Evolutionary conservation across 2,797 vertebrate species (phyloP), one percentile per base, ranked within the genome.

Genomic region (Percopsis omiscomaycus): DNA sequence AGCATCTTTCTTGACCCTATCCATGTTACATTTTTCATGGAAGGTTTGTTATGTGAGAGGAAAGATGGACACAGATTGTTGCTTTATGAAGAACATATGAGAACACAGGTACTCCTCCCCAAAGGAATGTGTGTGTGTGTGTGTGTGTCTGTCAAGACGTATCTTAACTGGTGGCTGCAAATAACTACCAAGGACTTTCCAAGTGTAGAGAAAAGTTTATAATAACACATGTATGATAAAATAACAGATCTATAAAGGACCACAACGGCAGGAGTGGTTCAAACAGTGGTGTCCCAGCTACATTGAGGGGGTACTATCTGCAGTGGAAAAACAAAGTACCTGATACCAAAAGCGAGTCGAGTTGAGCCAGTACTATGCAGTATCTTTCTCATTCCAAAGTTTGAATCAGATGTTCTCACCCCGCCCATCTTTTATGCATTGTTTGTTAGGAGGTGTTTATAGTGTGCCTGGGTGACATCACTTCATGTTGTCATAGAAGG

Each of bases 381-480:
- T 22, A 22, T 53, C 10, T 52, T 32, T 37, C 55, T 51, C 2
- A 37, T 5, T 13, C 32, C 53, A 59, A 4, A 66, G 55, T 12
- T 54, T 29, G 3, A 15, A 1, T 54, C 56, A 60, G 2, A 62
- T 62, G 37, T 56, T 52, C 8, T 16, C 6, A 48, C 3, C 13
- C 16, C 12, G 22, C 45, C 13, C 42, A 50, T 44, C 22, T 6
- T 54, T 52, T 13, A 60, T 54, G 58, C 56, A n/a, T 50, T 9
- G 32, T 64, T 27, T 29, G 48, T 47, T 42, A 54, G 14, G 16
- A 50, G 57, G 37, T 63, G 52, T 29, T 59, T 68, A 52, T 60
- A 45, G 67, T 46, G 6, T 69, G 49, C 16, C 52, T 30, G 45
- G 44, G 12, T 71, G 77, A 74, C 68, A 46, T 77, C 69, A 61